A percentile compares a stretch with the other conserved stretches of the same genome.
These are phyloP conservation scores for Teleopsis dalmanni DNA, from an alignment of 1,140 invertebrate genomes.

Conservation along the genomic window DNA sequence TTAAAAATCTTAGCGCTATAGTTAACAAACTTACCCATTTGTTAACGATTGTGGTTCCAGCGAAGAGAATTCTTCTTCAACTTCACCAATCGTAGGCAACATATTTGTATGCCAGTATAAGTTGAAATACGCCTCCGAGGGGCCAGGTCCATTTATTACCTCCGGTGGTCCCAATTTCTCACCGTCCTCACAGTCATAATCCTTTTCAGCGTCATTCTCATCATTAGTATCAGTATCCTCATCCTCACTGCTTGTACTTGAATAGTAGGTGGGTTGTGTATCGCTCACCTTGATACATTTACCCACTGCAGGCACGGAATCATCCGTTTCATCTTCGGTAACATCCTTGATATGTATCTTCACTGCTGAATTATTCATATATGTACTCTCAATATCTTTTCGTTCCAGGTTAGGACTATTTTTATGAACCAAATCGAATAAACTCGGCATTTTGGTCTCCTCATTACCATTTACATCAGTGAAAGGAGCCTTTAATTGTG, in stretches of 20 bases:
- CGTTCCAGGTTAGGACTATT: conserved; percentile 14
- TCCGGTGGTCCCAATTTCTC: conserved; percentile 42
- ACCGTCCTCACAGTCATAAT: conserved; percentile 39
- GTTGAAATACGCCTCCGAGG: conserved; percentile 42
- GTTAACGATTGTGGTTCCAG: conserved; percentile 34
- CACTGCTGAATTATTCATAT: background rate
- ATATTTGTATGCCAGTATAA: conserved; percentile 43
- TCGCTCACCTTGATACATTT: conserved; percentile 37
- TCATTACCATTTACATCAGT: conserved; percentile 12
- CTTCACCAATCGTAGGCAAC: conserved; percentile 59
- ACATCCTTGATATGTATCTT: background rate
- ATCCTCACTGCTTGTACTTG: conserved; percentile 37
- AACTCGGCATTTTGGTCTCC: conserved; percentile 49
- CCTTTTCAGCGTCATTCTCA: conserved; percentile 30
- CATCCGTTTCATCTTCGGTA: conserved; percentile 23
- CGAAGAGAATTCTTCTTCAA: conserved; percentile 52
- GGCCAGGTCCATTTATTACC: conserved; percentile 37
- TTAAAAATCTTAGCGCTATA: too few relatives aligned
- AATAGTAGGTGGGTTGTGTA: conserved; percentile 29
- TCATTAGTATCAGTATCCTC: conserved; percentile 16
- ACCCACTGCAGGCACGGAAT: conserved; percentile 29
- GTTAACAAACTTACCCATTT: conserved; percentile 40
- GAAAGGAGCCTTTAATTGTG: background rate
- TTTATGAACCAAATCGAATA: conserved; percentile 63
- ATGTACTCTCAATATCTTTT: background rate